These are phyloP conservation scores for Drosophila azteca DNA, from an alignment of 1,140 invertebrate genomes.

Conservation along the genomic window DNA sequence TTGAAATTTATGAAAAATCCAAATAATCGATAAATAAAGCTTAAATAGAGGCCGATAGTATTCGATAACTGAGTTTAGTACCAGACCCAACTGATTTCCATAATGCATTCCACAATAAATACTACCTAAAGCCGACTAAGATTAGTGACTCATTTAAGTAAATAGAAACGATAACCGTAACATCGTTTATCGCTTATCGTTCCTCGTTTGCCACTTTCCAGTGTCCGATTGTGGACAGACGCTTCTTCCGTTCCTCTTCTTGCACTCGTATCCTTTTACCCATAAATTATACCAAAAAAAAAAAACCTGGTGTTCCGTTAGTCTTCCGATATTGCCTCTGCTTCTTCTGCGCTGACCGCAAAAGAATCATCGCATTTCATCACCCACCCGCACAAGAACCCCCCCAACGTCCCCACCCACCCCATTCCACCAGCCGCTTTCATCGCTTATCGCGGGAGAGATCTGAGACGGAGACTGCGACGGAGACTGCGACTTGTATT, in stretches of 20 bases:
- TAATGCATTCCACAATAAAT: no score
- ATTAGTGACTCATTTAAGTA: not conserved
- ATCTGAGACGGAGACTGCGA: slow-evolving; percentile 64
- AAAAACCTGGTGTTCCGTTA: slow-evolving; percentile 43
- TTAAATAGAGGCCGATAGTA: no score
- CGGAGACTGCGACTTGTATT: not conserved
- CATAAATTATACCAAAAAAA: slow-evolving; percentile 29
- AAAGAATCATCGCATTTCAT: slow-evolving; percentile 70
- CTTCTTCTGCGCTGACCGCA: slow-evolving; percentile 57
- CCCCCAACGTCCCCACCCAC: not conserved
- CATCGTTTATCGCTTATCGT: not conserved
- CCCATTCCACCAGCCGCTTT: slow-evolving; percentile 15
- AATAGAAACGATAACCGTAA: not conserved
- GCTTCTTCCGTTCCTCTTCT: slow-evolving; percentile 6
- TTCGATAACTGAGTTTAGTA: no score
- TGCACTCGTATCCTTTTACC: slow-evolving; percentile 2
- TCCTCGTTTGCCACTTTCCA: not conserved
- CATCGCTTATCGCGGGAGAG: slow-evolving; percentile 57
- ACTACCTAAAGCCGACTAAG: no score
- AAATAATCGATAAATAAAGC: no score
- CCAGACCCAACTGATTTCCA: no score
- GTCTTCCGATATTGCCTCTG: not conserved
- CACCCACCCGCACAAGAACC: slow-evolving; percentile 51
- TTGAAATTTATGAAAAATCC: no score
- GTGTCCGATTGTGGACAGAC: slow-evolving; percentile 1